A percentile compares a stretch with the other conserved stretches of the same genome.
Conservation (phyloP, 2,888 invertebrate species). For the Coecobrya sp. region DNA sequence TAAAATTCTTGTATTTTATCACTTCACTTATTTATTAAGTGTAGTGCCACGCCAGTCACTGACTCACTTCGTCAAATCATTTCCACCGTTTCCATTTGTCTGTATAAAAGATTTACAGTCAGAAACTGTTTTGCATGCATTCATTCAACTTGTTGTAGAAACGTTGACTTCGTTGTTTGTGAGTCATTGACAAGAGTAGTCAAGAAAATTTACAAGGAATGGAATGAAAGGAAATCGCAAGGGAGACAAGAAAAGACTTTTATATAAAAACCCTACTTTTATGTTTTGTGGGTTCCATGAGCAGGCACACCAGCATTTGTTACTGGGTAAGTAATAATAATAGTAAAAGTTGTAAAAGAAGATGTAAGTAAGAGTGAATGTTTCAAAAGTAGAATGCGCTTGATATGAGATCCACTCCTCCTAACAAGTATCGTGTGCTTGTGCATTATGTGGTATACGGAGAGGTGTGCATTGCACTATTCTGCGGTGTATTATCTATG, state of each 20-base stretch:
- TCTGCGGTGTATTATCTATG: too few relatives aligned
- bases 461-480: neutral
- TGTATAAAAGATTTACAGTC: constrained; percentile 54
- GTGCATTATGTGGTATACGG: too few relatives aligned
- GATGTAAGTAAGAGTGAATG: constrained; percentile 44
- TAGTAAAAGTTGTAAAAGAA: constrained; percentile 31
- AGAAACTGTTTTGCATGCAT: constrained; percentile 58
- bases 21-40: too few relatives aligned
- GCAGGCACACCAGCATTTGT: too few relatives aligned
- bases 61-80: constrained; percentile 1
- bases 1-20: too few relatives aligned
- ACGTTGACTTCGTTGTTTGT: constrained; percentile 62
- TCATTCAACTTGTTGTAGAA: neutral
- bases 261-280: neutral
- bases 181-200: constrained; percentile 80
- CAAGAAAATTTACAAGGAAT: constrained; percentile 81
- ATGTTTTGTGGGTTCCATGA: too few relatives aligned
- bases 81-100: neutral
- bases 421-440: too few relatives aligned
- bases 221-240: constrained; percentile 81
- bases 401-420: constrained; percentile 10
- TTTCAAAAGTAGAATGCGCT: constrained; percentile 6
- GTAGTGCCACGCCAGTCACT: neutral
- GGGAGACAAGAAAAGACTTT: constrained; percentile 66
- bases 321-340: constrained; percentile 45